Evolutionary conservation across 1,140 invertebrate species (phyloP), one percentile per base, ranked within the genome.

Genomic region (Leptoteleia sp.): DNA sequence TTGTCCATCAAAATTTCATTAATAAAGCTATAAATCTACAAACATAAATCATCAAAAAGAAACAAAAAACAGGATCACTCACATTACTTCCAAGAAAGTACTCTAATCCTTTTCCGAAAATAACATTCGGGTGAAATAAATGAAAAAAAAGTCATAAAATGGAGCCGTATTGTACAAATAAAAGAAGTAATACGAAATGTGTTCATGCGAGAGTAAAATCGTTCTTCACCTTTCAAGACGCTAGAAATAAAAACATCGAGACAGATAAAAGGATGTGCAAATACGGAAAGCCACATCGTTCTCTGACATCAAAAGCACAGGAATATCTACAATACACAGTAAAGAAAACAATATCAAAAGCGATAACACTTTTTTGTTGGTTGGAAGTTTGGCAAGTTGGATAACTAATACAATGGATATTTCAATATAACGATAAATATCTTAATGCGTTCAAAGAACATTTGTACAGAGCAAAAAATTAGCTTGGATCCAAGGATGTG

Each of bases 1-100:
- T 81, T 64, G 59, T 77, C 77, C 81, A 82, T 79, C 59, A 48
- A 79, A 68, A 72, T 75, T 54, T 59, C 42, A 79, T 64, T 54
- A 75, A 71, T 29, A 67, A 75, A 79, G 73, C 72, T 37, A 62
- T 27, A 29, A 33, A 52, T 62, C 42, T 76, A 64, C 38, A 50
- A 40, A 73, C 42, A 55, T 61, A 42, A 47, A 13, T 55, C 5
- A 19, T 12, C 37, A 33, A 27, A 22, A 37, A 35, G 48, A 52
- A 7, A 29, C 12, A 12, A 11, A 12, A 16, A 31, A 25, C 6
- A 25, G 6, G 6, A 25, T 25, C 22, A 3, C 6, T 27, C 3
- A 45, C 8, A 40, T 54, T 54, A 54, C 9, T 29, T 57, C 42
- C 37, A 8, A 17, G 6, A 57, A 57, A 2, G 75, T 76, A 43